Evolutionary conservation across 2,113 vertebrate genomes (phyloP), one percentile per base, ranked within the genome.

Genomic region (Larimichthys crocea): DNA sequence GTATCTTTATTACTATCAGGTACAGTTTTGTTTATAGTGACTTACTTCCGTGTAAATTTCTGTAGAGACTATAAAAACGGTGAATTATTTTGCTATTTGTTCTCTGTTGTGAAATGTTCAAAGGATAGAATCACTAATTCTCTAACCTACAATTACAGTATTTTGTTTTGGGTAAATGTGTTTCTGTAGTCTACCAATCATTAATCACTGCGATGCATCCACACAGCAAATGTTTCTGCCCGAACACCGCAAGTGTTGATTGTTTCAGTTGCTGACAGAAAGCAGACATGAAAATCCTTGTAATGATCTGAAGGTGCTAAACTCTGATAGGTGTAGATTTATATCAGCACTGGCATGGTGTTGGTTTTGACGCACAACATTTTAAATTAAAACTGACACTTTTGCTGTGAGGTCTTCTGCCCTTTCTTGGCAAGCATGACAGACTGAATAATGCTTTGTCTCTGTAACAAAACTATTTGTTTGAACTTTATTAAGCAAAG

Each of bases 321-420:
- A 79, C 50, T n/a, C 26, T 78, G 31, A 69, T 10, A 44, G 19
- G 60, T 76, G 74, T 71, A 48, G 35, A 79, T 77, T 53, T 63
- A 55, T 53, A 76, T 78, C 26, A 29, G 35, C 46, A 5, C 16
- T 67, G 31, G 31, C 15, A 46, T n/a, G 8, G 42, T 63, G 63
- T 40, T 67, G 15, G 10, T 59, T 74, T 64, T 42, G 12, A 70
- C 16, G 16, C 59, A 42, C 7, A 3, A 0, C n/a, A 46, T 61
- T 62, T 74, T 19, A 22, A 70, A 65, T 76, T 40, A 70, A 49
- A 76, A 26, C 19, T 35, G 72, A 79, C 55, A 48, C 12, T 49
- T 75, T 77, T 60, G 55, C 44, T 40, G 20, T 50, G 10, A 48
- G 14, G 52, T 29, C 68, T 42, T n/a, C 24, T 11, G 6, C 24